Conservation (phyloP, 2,888 invertebrate species). For the Eupithecia centaureata region DNA sequence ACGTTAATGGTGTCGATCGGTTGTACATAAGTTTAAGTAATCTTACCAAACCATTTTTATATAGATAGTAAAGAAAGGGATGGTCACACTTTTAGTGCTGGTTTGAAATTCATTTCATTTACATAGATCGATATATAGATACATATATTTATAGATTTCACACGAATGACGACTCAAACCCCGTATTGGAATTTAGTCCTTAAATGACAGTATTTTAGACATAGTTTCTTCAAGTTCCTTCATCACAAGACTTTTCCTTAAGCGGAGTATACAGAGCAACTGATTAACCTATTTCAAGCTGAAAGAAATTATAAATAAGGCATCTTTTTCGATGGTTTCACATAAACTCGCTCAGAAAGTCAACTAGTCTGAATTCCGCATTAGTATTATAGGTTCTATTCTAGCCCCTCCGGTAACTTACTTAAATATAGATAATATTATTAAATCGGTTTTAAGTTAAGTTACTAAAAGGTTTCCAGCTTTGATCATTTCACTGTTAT, state of each 20-base stretch:
- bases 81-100: not conserved
- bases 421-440: not conserved
- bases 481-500: not conserved
- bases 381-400: not conserved
- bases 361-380: not conserved
- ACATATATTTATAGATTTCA: no score
- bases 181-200: not conserved
- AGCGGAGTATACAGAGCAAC: constrained; percentile 1
- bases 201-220: constrained; percentile 33
- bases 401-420: not conserved
- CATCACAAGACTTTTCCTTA: constrained; percentile 48
- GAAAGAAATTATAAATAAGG: not conserved
- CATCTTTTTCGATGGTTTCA: not conserved
- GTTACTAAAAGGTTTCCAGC: not conserved
- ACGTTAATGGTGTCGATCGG: not conserved
- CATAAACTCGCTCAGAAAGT: not conserved
- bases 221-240: constrained; percentile 55
- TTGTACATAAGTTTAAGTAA: not conserved
- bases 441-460: not conserved
- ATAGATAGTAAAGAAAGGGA: not conserved
- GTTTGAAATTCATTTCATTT: not conserved
- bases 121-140: no score
- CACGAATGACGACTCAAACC: not conserved
- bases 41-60: not conserved
- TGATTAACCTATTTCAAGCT: not conserved